Base-by-base conservation (phyloP, 2,888 invertebrate genomes). In the Athalia cordata region DNA sequence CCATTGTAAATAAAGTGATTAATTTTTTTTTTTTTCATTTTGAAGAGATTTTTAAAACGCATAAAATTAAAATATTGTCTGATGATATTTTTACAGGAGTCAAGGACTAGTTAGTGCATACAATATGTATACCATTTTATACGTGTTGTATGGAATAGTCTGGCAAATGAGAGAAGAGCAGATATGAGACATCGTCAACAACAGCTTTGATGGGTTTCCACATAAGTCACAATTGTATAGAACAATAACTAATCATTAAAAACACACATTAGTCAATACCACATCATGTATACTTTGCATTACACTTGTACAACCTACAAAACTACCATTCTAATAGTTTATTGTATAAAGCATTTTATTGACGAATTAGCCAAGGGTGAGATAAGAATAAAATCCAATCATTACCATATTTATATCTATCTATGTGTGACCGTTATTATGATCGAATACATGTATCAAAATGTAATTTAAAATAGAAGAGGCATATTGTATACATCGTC, bases 1-100 rank as follows among this genome's bases (percentile, higher is more conserved):
- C 50, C 13, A 70, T 9, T 43, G 57, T 43, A 45, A 50, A 4
- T 7, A 70, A 57, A 45, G 57, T 45, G 57, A 3, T 47, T 68
- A 68, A 29, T 29, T 29, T 59, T 47, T 59, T 59, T 59, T 59
- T 43, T 29, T 45, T 8, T 47, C 4, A 59, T n/a, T 43, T 57
- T 6, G 29, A 66, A 77, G 6, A 64, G 15, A 55, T 61, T 7
- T 43, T 65, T 5, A 45, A 29, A n/a, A 66, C 15, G 15, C n/a
- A 77, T 9, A 52, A 29, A 57, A 66, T 66, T 52, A 66, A 77
- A 66, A 67, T 59, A 65, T 78, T 81, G 82, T 87, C 81, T 83
- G 83, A 78, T 86, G 83, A 86, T 87, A 82, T 87, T 87, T 83
- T 87, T 87, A 82, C 87, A 87, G 87, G 86, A 86, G 77, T 85